These are phyloP conservation scores for Lasioglossum leucozonium DNA, from an alignment of 2,888 invertebrate genomes.

Conservation along the genomic window DNA sequence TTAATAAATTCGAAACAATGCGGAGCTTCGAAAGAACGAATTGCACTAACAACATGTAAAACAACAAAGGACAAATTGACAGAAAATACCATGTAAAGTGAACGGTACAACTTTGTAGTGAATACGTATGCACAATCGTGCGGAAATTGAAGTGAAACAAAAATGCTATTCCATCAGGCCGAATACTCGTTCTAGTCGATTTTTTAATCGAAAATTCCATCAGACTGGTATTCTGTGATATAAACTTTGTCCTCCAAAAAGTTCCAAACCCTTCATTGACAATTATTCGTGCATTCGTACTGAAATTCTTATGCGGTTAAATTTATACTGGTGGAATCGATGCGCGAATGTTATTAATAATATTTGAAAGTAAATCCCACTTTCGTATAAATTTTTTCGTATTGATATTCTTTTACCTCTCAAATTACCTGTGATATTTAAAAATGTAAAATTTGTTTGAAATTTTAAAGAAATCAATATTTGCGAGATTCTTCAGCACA, in stretches of 20 bases:
- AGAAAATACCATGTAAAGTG: not conserved
- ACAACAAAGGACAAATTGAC: not conserved
- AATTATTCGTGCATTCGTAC: not conserved
- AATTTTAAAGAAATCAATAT: not conserved
- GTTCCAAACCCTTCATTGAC: not conserved
- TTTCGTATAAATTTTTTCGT: no score
- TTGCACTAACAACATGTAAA: not conserved
- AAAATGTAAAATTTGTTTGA: not conserved
- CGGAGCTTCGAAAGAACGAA: not conserved
- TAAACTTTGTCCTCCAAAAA: not conserved
- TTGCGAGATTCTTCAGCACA: not conserved
- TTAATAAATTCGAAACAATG: not conserved
- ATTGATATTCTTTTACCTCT: not conserved
- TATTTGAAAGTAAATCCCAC: not conserved
- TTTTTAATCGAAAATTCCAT: slow-evolving; percentile 41
- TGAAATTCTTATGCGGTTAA: not conserved
- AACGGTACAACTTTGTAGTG: not conserved
- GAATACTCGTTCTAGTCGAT: not conserved
- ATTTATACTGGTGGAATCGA: not conserved
- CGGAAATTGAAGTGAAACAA: slow-evolving; percentile 20
- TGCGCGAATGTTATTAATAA: not conserved
- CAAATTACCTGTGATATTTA: not conserved
- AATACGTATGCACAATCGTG: not conserved
- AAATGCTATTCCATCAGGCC: not conserved
- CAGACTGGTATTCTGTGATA: not conserved